Percentiles rank a stretch among this genome's conserved stretches.
These are phyloP conservation scores for Cryptus viduatorius DNA, from an alignment of 2,888 invertebrate species.

Conservation along the genomic window DNA sequence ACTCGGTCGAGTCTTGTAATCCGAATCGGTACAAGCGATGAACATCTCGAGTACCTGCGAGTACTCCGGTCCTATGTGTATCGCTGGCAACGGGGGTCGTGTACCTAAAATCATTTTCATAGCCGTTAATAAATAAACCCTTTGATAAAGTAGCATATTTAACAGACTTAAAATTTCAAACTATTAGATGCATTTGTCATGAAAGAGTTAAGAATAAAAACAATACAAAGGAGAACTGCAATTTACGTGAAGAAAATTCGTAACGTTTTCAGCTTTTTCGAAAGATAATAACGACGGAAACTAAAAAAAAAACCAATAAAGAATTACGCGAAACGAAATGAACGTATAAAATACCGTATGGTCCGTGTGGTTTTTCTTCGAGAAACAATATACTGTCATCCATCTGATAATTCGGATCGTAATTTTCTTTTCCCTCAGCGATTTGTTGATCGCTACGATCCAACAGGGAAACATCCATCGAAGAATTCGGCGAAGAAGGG, in stretches of 20 bases:
- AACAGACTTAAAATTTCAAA: no score
- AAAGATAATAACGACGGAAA: no score
- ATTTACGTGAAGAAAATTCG: background rate
- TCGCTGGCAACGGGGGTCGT: constrained; percentile 89
- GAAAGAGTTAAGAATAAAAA: background rate
- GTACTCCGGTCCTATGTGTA: constrained; percentile 88
- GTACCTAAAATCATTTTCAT: constrained; percentile 86
- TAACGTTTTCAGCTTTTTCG: background rate
- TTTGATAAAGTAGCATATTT: background rate
- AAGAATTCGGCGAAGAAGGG: constrained; percentile 54
- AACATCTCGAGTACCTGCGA: constrained; percentile 89
- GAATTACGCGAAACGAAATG: background rate
- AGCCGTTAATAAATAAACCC: background rate
- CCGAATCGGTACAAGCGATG: constrained; percentile 89
- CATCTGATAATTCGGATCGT: constrained; percentile 70
- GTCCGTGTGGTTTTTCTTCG: constrained; percentile 60
- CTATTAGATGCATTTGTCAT: background rate
- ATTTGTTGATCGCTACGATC: constrained; percentile 31
- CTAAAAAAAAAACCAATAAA: background rate
- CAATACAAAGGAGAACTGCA: background rate
- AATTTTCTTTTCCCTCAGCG: constrained; percentile 62
- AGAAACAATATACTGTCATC: constrained; percentile 73
- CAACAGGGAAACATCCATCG: constrained; percentile 72
- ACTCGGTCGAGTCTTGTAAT: constrained; percentile 87
- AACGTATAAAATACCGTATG: constrained; percentile 70